These are phyloP conservation scores for Malacoctenus gilli DNA, from an alignment of 2,797 vertebrate species.

Conservation along the genomic window DNA sequence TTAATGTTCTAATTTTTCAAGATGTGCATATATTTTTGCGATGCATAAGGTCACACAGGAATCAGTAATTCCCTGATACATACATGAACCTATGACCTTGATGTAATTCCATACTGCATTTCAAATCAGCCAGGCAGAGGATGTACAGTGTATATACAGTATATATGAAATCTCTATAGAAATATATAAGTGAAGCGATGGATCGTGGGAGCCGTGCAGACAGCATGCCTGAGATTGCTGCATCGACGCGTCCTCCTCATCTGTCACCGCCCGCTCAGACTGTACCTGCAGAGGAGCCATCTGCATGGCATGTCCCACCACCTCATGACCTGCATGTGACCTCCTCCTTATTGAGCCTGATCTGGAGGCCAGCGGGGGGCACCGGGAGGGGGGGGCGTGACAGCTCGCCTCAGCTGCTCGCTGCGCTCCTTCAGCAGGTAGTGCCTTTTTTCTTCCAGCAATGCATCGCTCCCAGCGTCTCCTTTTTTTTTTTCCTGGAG, in stretches of 20 bases:
- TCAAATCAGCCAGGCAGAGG: conserved; percentile 26
- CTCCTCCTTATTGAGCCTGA: conserved; percentile 48
- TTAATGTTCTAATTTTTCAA: no score
- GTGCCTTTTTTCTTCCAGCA: conserved; percentile 75
- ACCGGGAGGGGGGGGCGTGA: no score
- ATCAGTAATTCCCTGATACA: no score
- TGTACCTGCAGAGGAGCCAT: conserved; percentile 34
- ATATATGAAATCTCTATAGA: conserved; percentile 64
- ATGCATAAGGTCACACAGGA: no score
- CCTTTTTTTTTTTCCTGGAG: no score
- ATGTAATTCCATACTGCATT: conserved; percentile 65
- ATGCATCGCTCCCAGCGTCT: conserved; percentile 29
- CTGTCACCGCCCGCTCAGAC: conserved; percentile 56
- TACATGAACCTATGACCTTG: conserved; percentile 44
- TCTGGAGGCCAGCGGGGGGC: conserved; percentile 33
- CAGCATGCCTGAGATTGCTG: conserved; percentile 21
- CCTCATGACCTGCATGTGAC: conserved; percentile 60
- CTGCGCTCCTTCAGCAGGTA: conserved; percentile 58
- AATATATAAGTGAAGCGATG: conserved; percentile 61
- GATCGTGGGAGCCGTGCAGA: conserved; percentile 25
- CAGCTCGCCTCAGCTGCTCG: conserved; percentile 27
- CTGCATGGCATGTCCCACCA: conserved; percentile 64
- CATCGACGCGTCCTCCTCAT: conserved; percentile 51
- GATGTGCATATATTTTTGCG: no score
- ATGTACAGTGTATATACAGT: conserved; percentile 77